A percentile compares a stretch with the other conserved stretches of the same genome.
Evolutionary conservation across 2,888 invertebrate genomes (phyloP).

Genomic region (Dilophus febrilis): DNA sequence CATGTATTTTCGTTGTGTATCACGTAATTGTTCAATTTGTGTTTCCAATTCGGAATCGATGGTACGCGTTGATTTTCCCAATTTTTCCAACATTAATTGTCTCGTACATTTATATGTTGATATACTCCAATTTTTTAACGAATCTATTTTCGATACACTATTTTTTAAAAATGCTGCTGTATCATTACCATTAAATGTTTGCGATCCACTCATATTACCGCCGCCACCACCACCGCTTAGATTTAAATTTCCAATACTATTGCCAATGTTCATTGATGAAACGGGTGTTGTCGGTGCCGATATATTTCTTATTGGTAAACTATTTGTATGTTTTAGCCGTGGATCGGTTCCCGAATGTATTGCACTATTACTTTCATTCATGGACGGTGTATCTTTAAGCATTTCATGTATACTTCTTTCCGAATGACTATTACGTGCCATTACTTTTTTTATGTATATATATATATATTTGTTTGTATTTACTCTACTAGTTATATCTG

Average conservation of each 20-base stretch:
- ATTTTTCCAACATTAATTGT: constrained; percentile 87
- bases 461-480: no score
- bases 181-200: constrained; percentile 34
- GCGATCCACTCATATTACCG: constrained; percentile 16
- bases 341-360: constrained; percentile 59
- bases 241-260: constrained; percentile 9
- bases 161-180: constrained; percentile 45
- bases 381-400: constrained; percentile 65
- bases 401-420: constrained; percentile 71
- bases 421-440: constrained; percentile 10
- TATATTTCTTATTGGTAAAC: constrained; percentile 54
- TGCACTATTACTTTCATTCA: constrained; percentile 57
- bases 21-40: constrained; percentile 81
- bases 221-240: constrained; percentile 11
- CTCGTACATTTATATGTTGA: constrained; percentile 97
- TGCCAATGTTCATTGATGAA: constrained; percentile 19
- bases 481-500: no score
- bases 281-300: constrained; percentile 38
- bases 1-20: constrained; percentile 84
- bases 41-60: constrained; percentile 86
- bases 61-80: constrained; percentile 84
- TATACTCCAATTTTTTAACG: constrained; percentile 90
- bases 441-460: no score
- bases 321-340: constrained; percentile 42
- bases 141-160: constrained; percentile 73